Base-by-base conservation (phyloP, 2,113 vertebrate genomes). In the Prionailurus viverrinus region DNA sequence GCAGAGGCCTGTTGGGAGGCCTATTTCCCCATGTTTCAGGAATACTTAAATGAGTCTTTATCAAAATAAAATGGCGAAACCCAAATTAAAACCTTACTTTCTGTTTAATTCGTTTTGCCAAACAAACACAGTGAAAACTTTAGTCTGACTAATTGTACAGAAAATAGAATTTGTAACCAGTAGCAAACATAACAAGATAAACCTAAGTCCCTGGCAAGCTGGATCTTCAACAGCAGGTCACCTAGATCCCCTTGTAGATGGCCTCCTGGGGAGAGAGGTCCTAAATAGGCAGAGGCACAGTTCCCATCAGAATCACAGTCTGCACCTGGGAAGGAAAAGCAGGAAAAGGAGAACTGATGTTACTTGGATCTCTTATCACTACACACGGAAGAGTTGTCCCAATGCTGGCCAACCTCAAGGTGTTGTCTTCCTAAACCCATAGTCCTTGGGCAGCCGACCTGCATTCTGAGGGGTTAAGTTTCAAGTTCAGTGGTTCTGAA, bases 141-240 rank as follows among this genome's bases (percentile, higher is more conserved):
- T 98, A 98, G 97, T 98, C 97, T 97, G 94, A 97, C 96, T 98
- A 98, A 98, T 98, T 98, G 98, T 98, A 98, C 98, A 98, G 98
- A 98, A 98, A 98, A 98, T 98, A 98, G 97, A 98, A 98, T 98
- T 98, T 98, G 91, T 98, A 98, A 98, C 98, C 98, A 98, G 97
- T 98, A 98, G 97, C 98, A 98, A 98, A 98, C 98, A 97, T 95
- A 98, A 98, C 97, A 95, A 89, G 96, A 94, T 97, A 98, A 97
- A 97, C 97, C 96, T 96, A 98, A 98, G 93, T 97, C 96, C 93
- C 97, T 97, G 97, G 97, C 96, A 98, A 97, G 94, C 97, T 98
- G 97, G 95, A 92, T 95, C 71, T 96, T 88, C 93, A 97, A 97
- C 87, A 97, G 81, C 94, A 96, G 79, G 84, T 98, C 81, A 95